Percentiles rank a stretch among this genome's conserved stretches.
phyloP scores from a whole-genome alignment of 2,797 vertebrate species.

The Anabas testudineus region DNA sequence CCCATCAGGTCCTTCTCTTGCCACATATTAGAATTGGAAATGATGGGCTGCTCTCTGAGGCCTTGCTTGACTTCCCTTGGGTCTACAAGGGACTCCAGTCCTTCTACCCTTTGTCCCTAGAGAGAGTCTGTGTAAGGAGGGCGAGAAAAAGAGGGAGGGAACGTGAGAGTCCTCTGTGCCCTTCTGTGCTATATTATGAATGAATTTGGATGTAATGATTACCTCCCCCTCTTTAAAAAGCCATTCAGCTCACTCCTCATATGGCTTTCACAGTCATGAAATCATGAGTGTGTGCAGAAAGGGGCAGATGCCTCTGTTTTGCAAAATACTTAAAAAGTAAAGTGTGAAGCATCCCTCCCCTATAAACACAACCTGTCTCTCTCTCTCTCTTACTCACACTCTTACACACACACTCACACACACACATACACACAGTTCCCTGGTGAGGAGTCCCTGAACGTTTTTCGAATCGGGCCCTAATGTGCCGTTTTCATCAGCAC shows the following conservation, averaged over 20 bases:
- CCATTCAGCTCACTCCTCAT: slow-evolving; percentile 92
- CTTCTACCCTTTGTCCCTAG: slow-evolving; percentile 91
- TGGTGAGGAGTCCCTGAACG: slow-evolving; percentile 91
- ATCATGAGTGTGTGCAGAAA: slow-evolving; percentile 80
- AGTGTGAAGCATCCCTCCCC: slow-evolving; percentile 79
- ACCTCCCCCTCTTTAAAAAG: slow-evolving; percentile 90
- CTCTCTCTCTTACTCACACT: slow-evolving; percentile 17
- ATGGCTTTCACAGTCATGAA: slow-evolving; percentile 86
- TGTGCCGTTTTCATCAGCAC: slow-evolving; percentile 98
- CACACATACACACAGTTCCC: slow-evolving; percentile 61
- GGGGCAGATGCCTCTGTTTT: slow-evolving; percentile 94
- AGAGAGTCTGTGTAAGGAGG: slow-evolving; percentile 74
- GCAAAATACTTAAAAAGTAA: slow-evolving; percentile 91
- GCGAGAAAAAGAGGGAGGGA: slow-evolving; percentile 73
- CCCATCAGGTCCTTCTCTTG: slow-evolving; percentile 87
- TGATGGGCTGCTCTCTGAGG: slow-evolving; percentile 94
- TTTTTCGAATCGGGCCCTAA: slow-evolving; percentile 95
- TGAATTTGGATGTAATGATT: slow-evolving; percentile 98
- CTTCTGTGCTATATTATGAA: slow-evolving; percentile 95
- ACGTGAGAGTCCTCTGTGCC: slow-evolving; percentile 86
- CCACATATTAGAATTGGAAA: slow-evolving; percentile 99
- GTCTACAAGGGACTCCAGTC: slow-evolving; percentile 89
- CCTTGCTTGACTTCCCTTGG: slow-evolving; percentile 89
- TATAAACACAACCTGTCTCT: slow-evolving; percentile 43
- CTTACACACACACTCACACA: slow-evolving; percentile 44